A percentile compares a stretch with the other conserved stretches of the same genome.
Evolutionary conservation across 2,113 vertebrate species (phyloP).

Genomic region (Rhinogobius similis): DNA sequence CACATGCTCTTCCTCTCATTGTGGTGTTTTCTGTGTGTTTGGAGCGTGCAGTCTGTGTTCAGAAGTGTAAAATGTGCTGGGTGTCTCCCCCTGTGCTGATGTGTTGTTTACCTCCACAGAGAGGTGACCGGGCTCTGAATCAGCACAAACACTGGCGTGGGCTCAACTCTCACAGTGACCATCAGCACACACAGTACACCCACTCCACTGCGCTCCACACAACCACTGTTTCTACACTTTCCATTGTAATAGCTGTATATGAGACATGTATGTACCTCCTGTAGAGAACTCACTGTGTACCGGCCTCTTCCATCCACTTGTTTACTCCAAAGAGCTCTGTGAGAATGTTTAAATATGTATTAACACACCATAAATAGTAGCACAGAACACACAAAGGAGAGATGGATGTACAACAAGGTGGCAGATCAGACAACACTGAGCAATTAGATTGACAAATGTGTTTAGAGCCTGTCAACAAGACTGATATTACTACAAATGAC

Average conservation of each 20-base stretch:
- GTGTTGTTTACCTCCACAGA: conserved; percentile 50
- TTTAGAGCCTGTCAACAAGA: background rate
- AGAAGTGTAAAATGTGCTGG: conserved; percentile 5
- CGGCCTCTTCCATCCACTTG: background rate
- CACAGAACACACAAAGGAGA: background rate
- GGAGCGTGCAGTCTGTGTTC: background rate
- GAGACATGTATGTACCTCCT: conserved; percentile 23
- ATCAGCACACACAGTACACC: conserved; percentile 24
- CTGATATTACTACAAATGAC: background rate
- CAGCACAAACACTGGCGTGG: conserved; percentile 63
- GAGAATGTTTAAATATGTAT: conserved; percentile 1
- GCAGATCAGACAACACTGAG: background rate
- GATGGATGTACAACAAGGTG: background rate
- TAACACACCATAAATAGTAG: background rate
- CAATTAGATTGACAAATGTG: background rate
- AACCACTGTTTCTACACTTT: background rate
- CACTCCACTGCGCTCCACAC: background rate
- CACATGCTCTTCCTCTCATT: background rate
- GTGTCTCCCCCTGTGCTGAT: conserved; percentile 25
- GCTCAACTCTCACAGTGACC: conserved; percentile 58
- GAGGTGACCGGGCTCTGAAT: conserved; percentile 59
- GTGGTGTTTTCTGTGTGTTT: background rate
- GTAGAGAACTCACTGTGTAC: conserved; percentile 10
- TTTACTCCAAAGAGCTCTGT: background rate
- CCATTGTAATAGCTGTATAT: background rate